Conservation (phyloP, 1,140 invertebrate species). For the Bombus waltoni region DNA sequence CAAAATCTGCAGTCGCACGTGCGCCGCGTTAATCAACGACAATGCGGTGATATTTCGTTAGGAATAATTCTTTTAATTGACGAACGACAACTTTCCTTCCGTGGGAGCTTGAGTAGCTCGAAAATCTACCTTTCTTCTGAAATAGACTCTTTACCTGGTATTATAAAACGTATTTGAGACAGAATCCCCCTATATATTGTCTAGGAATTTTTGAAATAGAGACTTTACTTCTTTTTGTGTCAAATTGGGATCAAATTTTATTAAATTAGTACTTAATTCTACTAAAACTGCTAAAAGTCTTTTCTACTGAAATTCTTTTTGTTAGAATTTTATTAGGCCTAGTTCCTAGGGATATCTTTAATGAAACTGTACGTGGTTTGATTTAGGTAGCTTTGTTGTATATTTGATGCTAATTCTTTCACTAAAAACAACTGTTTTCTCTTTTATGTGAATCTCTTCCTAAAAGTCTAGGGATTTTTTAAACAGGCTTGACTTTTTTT, state of each 20-base stretch:
- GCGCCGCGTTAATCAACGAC: constrained; percentile 28
- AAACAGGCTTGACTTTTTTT: no score
- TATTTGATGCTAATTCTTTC: no score
- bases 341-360: neutral
- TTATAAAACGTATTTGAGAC: no score
- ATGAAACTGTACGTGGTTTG: neutral
- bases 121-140: neutral
- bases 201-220: no score
- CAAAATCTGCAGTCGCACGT: constrained; percentile 39
- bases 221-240: no score
- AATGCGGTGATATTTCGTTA: neutral
- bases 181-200: no score
- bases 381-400: no score
- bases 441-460: no score
- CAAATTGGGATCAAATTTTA: no score
- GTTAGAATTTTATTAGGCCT: neutral
- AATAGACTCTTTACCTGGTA: neutral
- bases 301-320: neutral
- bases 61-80: constrained; percentile 1
- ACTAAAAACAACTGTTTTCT: no score
- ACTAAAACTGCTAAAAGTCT: no score
- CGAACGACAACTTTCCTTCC: neutral
- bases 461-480: no score
- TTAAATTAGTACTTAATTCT: neutral
- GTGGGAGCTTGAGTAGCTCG: neutral